Percentiles rank a stretch among this genome's conserved stretches.
phyloP scores from a whole-genome alignment of 2,888 invertebrate species.

The Hymenopus coronatus region DNA sequence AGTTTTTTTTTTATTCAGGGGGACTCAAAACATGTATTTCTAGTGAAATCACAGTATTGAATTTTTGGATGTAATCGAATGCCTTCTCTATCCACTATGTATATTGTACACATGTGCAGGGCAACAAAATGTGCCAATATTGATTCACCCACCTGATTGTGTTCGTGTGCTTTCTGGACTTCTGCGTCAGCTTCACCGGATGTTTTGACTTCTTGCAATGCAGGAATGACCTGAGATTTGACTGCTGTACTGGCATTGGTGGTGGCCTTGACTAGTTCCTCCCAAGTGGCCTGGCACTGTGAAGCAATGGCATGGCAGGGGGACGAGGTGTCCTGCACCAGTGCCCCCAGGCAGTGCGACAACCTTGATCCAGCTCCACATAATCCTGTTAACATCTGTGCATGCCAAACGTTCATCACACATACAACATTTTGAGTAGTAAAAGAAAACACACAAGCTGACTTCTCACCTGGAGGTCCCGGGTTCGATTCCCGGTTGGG shows the following conservation, averaged over 20 bases:
- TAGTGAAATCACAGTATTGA: too few relatives aligned
- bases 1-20: too few relatives aligned
- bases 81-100: too few relatives aligned
- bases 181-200: slow-evolving; percentile 49
- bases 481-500: too few relatives aligned
- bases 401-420: neutral
- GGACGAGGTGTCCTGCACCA: slow-evolving; percentile 43
- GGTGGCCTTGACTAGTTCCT: slow-evolving; percentile 61
- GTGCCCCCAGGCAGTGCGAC: slow-evolving; percentile 56
- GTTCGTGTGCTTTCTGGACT: slow-evolving; percentile 48
- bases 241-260: slow-evolving; percentile 62
- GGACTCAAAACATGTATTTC: too few relatives aligned
- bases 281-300: slow-evolving; percentile 60
- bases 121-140: too few relatives aligned
- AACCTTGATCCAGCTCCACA: slow-evolving; percentile 62
- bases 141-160: slow-evolving; percentile 47
- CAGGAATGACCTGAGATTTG: slow-evolving; percentile 60
- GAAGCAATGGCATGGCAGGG: slow-evolving; percentile 31
- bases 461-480: too few relatives aligned
- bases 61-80: too few relatives aligned
- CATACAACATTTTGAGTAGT: too few relatives aligned
- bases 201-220: slow-evolving; percentile 55
- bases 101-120: too few relatives aligned
- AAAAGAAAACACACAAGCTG: too few relatives aligned
- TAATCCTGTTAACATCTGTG: slow-evolving; percentile 59